Percentiles rank a stretch among this genome's conserved stretches.
phyloP scores from a whole-genome alignment of 2,113 vertebrate genomes.

The Nothoprocta pentlandii region DNA sequence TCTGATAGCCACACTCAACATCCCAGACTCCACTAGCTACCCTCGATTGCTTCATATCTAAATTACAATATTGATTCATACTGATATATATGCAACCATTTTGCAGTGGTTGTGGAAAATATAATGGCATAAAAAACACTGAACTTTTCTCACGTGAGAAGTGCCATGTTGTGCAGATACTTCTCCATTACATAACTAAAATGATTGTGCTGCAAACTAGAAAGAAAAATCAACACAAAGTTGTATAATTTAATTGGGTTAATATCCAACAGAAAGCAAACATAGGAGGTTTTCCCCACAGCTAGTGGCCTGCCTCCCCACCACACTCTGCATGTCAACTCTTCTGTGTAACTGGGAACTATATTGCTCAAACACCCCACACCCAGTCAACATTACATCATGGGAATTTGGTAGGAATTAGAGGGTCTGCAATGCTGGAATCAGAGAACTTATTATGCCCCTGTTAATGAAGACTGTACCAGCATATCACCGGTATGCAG shows the following conservation, averaged over 20 bases:
- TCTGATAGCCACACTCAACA: background rate
- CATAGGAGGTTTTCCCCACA: background rate
- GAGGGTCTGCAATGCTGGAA: background rate
- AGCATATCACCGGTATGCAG: background rate
- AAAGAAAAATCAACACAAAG: background rate
- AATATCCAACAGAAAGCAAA: background rate
- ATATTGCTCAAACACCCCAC: background rate
- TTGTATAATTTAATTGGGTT: background rate
- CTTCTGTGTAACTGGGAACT: background rate
- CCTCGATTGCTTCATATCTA: background rate
- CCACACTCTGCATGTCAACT: background rate
- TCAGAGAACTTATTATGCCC: fast-evolving
- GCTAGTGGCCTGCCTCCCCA: background rate
- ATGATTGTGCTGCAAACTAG: background rate
- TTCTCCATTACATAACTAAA: background rate
- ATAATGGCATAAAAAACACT: background rate
- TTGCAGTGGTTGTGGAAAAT: background rate
- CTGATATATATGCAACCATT: background rate
- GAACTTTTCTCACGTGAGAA: background rate
- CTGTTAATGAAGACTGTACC: background rate
- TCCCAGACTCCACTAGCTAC: background rate
- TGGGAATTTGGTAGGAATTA: background rate
- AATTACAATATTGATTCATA: background rate
- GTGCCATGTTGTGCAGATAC: background rate
- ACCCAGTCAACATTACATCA: background rate